Base-by-base conservation (phyloP, 1,140 invertebrate species). In the Drosophila nikananu region DNA sequence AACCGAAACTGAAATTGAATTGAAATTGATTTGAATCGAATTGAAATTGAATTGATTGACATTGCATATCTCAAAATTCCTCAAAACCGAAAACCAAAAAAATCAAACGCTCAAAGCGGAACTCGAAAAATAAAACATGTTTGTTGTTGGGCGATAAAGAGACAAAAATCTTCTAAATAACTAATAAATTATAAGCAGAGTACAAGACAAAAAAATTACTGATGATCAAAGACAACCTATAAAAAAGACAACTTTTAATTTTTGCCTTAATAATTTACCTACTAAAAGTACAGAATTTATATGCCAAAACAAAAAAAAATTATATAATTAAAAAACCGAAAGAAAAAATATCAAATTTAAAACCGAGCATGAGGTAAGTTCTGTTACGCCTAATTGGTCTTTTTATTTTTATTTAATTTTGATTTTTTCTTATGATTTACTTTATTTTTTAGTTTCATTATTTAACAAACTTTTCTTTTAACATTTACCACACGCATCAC, bases 331-430 rank as follows among this genome's bases (percentile, higher is more conserved):
- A 79, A 65, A 61, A 71, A 21, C 27, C 63, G 66, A 78, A 71
- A 74, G 48, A 67, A 73, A 67, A 71, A 66, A 70, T 51, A 71
- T 72, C 44, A 64, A 90, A 83, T 83, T 87, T 65, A 74, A 86
- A 86, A 86, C 66, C 79, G 77, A 90, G 87, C 82, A 86, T 91
- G 86, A 90, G 87, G 87, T 90, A 91, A 90, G 86, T 91, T 90
- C 80, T 91, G 82, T 90, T 90, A 83, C 73, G 82, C 80, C 80
- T 86, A 86, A 90, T 90, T 90, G 86, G 86, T 83, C 83, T 54
- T 75, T 80, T 83, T 67, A 49, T 54, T 76, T 76, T 62, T 80
- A 58, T 76, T 62, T 80, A 58, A 67, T 61, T 41, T 49, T 86
- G 54, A 67, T 75, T 52, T 62, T 70, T 54, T 32, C 37, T 68